Percentiles rank a stretch among this genome's conserved stretches.
These are phyloP conservation scores for Mergus octosetaceus DNA, from an alignment of 2,797 vertebrate species.

Conservation along the genomic window DNA sequence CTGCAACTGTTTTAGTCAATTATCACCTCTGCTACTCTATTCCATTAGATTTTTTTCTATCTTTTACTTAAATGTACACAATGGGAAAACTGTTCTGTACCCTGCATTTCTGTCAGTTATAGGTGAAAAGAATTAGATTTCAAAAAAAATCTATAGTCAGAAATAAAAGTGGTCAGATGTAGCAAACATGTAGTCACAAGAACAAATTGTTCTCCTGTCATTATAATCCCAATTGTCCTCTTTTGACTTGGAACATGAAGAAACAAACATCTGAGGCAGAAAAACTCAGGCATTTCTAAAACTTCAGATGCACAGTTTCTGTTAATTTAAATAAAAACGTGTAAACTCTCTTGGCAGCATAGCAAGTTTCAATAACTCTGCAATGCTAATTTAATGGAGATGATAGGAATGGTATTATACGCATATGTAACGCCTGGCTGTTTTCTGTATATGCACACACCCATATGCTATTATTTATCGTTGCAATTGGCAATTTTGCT, in stretches of 20 bases:
- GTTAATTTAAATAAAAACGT: neutral
- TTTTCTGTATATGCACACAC: neutral
- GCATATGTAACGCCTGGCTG: neutral
- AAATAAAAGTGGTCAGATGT: neutral
- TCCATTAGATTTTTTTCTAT: neutral
- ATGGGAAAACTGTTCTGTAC: neutral
- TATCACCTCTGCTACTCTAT: neutral
- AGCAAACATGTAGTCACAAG: neutral
- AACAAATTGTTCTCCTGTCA: neutral
- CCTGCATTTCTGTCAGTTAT: neutral
- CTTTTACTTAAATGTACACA: neutral
- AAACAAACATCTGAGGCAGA: neutral
- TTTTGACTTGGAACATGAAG: neutral
- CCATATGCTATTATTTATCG: conserved; percentile 9
- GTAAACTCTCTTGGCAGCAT: neutral
- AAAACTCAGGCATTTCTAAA: neutral
- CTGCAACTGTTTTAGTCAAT: neutral
- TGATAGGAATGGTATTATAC: neutral
- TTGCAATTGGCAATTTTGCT: neutral
- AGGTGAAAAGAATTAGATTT: neutral
- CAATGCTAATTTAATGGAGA: neutral
- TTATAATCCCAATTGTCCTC: neutral
- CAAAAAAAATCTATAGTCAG: neutral
- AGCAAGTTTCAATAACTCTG: neutral
- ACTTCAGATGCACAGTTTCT: neutral